Evolutionary conservation across 1,140 invertebrate genomes (phyloP).

Genomic region (Ostrea edulis): DNA sequence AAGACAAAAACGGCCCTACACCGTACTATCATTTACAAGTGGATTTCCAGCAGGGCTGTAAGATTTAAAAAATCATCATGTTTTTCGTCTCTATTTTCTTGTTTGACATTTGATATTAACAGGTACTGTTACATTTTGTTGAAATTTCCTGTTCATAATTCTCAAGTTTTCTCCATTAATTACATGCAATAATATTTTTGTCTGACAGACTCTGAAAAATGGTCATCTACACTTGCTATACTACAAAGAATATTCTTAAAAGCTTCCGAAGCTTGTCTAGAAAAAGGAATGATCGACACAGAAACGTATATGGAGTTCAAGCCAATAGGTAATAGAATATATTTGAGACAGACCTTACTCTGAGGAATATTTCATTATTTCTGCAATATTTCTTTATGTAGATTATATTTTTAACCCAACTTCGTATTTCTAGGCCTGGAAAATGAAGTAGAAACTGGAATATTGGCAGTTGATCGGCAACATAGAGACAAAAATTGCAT

Average conservation of each 20-base stretch:
- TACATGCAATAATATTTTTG: neutral
- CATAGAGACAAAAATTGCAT: conserved; percentile 96
- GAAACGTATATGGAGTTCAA: conserved; percentile 26
- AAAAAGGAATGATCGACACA: conserved; percentile 17
- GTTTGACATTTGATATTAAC: neutral
- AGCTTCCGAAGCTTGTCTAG: conserved; percentile 18
- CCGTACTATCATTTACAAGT: conserved; percentile 85
- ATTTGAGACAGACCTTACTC: neutral
- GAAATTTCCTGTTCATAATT: no score
- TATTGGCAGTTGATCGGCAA: conserved; percentile 88
- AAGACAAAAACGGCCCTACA: conserved; percentile 85
- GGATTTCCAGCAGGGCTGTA: conserved; percentile 66
- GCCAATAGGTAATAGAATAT: neutral
- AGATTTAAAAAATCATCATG: neutral
- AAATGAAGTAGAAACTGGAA: conserved; percentile 95
- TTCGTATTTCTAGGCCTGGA: conserved; percentile 80
- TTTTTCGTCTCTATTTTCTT: no score
- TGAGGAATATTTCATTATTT: neutral
- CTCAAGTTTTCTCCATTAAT: neutral
- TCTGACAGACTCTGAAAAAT: neutral
- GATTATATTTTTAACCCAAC: neutral
- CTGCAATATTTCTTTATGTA: neutral
- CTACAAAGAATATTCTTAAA: conserved; percentile 12
- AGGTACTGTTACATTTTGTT: no score
- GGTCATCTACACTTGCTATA: neutral